phyloP scores from a whole-genome alignment of 2,888 invertebrate genomes.

The Pemphredon lugubris region DNA sequence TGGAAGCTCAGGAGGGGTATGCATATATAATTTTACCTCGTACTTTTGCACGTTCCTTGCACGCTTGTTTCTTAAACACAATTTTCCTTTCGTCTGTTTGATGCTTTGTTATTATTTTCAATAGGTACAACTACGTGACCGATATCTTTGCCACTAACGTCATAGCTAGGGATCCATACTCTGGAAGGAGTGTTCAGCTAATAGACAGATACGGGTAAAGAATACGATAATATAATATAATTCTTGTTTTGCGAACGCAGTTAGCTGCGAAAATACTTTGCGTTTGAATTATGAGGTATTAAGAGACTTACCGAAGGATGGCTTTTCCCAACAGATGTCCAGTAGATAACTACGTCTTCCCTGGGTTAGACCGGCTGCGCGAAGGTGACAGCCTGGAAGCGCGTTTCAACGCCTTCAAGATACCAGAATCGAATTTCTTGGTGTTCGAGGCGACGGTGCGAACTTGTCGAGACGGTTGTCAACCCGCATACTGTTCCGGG shows the following conservation, averaged over 20 bases:
- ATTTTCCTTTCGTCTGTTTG: neutral
- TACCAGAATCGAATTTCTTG: constrained; percentile 95
- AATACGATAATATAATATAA: neutral
- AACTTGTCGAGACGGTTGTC: constrained; percentile 94
- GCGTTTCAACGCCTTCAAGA: constrained; percentile 96
- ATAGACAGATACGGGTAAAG: constrained; percentile 94
- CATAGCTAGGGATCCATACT: constrained; percentile 95
- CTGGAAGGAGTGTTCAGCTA: constrained; percentile 93
- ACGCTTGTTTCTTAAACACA: neutral
- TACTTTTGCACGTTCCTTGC: neutral
- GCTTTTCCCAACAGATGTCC: constrained; percentile 95
- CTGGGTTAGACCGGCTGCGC: constrained; percentile 92
- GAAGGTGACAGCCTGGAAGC: constrained; percentile 94
- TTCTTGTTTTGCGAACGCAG: neutral
- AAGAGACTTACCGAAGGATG: too few relatives aligned
- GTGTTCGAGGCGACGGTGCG: constrained; percentile 96
- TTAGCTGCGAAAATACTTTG: neutral
- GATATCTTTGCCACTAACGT: constrained; percentile 97
- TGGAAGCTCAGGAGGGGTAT: constrained; percentile 92
- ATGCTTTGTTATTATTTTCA: too few relatives aligned
- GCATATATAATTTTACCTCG: too few relatives aligned
- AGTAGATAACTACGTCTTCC: constrained; percentile 95
- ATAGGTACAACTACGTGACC: constrained; percentile 89
- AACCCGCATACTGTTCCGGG: constrained; percentile 92
- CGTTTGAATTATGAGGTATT: too few relatives aligned